phyloP scores from a whole-genome alignment of 2,797 vertebrate genomes.

The Rhinophrynus dorsalis region DNA sequence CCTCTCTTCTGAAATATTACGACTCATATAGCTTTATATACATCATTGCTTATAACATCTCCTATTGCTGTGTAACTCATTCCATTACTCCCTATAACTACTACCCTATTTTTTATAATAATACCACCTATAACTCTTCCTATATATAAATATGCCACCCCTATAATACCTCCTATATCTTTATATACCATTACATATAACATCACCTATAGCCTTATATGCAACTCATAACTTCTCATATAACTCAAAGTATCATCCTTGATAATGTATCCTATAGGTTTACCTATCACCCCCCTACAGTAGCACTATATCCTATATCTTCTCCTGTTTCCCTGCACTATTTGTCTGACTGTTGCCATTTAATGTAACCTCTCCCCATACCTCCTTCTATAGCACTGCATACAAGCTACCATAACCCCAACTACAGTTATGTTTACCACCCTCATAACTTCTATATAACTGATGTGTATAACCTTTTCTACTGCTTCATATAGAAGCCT shows the following conservation, averaged over 20 bases:
- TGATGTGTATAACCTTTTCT: no score
- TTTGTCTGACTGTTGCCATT: no score
- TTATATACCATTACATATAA: no score
- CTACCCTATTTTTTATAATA: neutral
- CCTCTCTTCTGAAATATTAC: no score
- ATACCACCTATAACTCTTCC: neutral
- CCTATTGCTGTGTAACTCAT: neutral
- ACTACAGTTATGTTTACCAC: no score
- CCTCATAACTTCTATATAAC: no score
- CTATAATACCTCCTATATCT: no score
- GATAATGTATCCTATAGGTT: neutral
- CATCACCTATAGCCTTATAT: neutral
- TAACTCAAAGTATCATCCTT: neutral
- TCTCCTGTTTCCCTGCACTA: neutral
- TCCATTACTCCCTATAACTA: neutral
- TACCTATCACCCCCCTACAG: neutral
- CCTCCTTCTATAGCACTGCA: neutral
- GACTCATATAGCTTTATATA: neutral
- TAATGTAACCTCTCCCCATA: neutral
- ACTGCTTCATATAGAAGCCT: no score
- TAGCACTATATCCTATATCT: neutral
- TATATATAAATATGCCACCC: no score
- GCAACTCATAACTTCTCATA: neutral
- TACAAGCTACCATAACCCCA: no score
- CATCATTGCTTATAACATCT: neutral